Conservation (phyloP, 2,797 vertebrate genomes). For the Sebastiscus tertius region DNA sequence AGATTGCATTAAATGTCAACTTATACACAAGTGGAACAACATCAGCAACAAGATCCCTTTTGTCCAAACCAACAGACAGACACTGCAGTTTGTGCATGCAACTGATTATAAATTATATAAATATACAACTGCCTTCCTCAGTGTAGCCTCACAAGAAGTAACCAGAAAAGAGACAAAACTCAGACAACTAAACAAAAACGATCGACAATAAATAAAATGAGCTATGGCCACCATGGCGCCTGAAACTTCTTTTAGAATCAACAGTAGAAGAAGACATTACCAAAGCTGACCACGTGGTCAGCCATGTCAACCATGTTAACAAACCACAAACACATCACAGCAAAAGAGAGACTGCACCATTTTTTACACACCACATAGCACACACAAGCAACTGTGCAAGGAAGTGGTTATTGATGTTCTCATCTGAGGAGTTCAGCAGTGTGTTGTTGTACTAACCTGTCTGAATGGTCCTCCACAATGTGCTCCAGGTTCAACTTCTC, state of each 20-base stretch:
- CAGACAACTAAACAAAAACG: not conserved
- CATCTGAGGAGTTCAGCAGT: too few species aligned
- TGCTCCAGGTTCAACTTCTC: not conserved
- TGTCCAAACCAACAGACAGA: not conserved
- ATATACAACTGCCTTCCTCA: too few species aligned
- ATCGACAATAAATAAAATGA: not conserved
- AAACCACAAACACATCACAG: not conserved
- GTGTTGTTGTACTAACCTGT: not conserved
- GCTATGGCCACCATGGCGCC: not conserved
- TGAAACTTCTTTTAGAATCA: not conserved
- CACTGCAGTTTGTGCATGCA: not conserved
- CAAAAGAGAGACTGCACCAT: not conserved
- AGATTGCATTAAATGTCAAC: not conserved
- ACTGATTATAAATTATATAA: too few species aligned
- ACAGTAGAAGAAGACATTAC: not conserved
- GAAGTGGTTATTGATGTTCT: not conserved
- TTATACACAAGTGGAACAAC: not conserved
- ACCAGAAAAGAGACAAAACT: not conserved
- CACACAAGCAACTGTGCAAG: not conserved
- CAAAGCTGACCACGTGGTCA: not conserved
- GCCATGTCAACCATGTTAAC: too few species aligned
- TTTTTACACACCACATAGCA: not conserved
- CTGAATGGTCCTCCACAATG: not conserved
- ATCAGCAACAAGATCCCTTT: not conserved
- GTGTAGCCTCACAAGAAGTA: not conserved